Base-by-base conservation (phyloP, 2,888 invertebrate species). In the Hedya salicella region DNA sequence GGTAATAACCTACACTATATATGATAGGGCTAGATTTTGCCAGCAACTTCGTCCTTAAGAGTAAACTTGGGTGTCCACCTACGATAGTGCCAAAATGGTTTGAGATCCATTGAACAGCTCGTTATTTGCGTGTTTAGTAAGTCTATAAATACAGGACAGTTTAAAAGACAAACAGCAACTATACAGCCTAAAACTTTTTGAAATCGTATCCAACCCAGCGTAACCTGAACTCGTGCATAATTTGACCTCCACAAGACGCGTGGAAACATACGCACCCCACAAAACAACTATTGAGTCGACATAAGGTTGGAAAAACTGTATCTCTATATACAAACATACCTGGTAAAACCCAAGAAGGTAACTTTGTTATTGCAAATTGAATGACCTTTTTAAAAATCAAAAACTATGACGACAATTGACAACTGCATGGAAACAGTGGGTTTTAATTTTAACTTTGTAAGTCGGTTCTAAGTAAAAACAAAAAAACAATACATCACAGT, bases 201-300 rank as follows among this genome's bases (percentile, higher is more conserved):
- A n/a, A n/a, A n/a, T n/a, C n/a, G n/a, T n/a, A n/a, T n/a, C n/a
- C n/a, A n/a, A n/a, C n/a, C n/a, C n/a, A n/a, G n/a, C n/a, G 25
- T 9, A 36, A 36, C 36, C 36, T 9, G 9, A 9, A 36, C 36
- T 9, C 36, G 25, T 25, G 25, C 25, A 4, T 25, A 6, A 25
- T 6, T 6, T 5, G 4, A 6, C 25, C 25, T 25, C 6, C 1
- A 25, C 36, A 9, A 1, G 9, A 5, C 9, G 4, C 42, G 56
- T 56, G 30, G 44, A 56, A 56, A 56, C 56, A 42, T 42, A 56
- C n/a, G 11, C 5, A 9, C 56, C 9, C 32, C 32, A 16, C n/a
- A 2, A 30, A 56, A 57, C 13, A 46, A 57, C 57, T 32, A 46
- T 19, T n/a, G 57, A 46, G 17, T 8, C 32, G 32, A 17, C 11